Percentiles rank a stretch among this genome's conserved stretches.
Conservation (phyloP, 2,113 vertebrate genomes). For the Anolis sagrei region DNA sequence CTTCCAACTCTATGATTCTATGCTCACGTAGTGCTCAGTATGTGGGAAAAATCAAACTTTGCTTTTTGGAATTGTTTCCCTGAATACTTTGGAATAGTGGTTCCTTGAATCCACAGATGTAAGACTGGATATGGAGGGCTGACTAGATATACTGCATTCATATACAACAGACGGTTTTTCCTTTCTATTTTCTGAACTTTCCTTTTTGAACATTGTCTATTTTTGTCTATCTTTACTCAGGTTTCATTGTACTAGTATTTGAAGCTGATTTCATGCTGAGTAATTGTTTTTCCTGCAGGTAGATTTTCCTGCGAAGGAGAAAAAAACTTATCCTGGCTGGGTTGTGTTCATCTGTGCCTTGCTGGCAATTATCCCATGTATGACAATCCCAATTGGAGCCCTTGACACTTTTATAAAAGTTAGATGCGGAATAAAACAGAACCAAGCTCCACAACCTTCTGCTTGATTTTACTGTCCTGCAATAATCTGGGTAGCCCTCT, state of each 20-base stretch:
- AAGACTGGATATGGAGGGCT: too few relatives aligned
- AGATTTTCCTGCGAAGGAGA: slow-evolving; percentile 79
- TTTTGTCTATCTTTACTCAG: neutral
- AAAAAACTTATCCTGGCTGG: slow-evolving; percentile 82
- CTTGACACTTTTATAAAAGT: slow-evolving; percentile 68
- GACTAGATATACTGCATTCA: too few relatives aligned
- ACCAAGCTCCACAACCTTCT: slow-evolving; percentile 42
- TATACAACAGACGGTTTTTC: neutral
- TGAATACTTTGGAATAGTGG: too few relatives aligned
- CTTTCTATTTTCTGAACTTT: neutral
- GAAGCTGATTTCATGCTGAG: neutral
- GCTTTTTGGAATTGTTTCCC: too few relatives aligned
- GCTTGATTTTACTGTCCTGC: neutral
- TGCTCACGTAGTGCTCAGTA: too few relatives aligned
- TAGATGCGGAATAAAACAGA: slow-evolving; percentile 18
- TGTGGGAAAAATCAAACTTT: too few relatives aligned
- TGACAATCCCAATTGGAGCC: slow-evolving; percentile 78
- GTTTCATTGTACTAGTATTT: too few relatives aligned
- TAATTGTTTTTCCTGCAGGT: slow-evolving; percentile 67
- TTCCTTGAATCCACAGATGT: too few relatives aligned
- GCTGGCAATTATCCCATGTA: slow-evolving; percentile 73
- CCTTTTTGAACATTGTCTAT: neutral
- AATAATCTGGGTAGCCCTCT: too few relatives aligned
- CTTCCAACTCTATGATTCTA: too few relatives aligned
- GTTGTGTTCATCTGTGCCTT: slow-evolving; percentile 78